phyloP scores from a whole-genome alignment of 2,113 vertebrate genomes.

The Ceyx cyanopectus region DNA sequence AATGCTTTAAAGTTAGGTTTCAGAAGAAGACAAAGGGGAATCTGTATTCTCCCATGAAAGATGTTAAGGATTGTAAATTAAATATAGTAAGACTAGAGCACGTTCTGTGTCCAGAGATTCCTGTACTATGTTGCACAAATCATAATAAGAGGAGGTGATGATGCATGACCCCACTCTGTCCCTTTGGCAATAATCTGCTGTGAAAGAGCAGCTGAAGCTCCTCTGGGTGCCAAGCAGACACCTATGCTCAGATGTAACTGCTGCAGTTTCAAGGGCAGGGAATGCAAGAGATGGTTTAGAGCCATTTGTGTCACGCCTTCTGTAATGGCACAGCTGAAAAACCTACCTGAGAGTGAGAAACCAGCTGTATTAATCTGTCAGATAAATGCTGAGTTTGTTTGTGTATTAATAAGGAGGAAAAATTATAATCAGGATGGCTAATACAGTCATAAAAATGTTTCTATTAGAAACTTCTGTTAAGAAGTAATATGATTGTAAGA shows the following conservation, averaged over 20 bases:
- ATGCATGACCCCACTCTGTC: accelerated
- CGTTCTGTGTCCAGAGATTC: background rate
- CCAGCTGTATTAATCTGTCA: background rate
- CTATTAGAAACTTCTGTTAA: background rate
- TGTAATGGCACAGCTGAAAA: background rate
- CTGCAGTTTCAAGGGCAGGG: accelerated
- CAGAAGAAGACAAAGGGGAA: background rate
- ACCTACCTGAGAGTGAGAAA: background rate
- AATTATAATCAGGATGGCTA: background rate
- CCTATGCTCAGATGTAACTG: background rate
- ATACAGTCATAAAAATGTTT: background rate
- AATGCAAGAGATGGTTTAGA: accelerated
- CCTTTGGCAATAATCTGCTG: background rate
- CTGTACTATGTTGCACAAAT: background rate
- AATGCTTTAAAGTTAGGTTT: background rate
- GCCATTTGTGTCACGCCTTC: background rate
- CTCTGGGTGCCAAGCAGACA: background rate
- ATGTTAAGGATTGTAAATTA: background rate
- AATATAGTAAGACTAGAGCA: background rate
- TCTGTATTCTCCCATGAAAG: background rate
- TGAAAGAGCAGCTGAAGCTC: background rate
- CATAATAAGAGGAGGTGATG: accelerated
- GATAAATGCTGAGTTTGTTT: background rate
- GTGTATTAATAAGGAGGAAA: background rate
- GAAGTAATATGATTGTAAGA: background rate